Evolutionary conservation across 2,113 vertebrate genomes (phyloP), one percentile per base, ranked within the genome.

Genomic region (Silurus meridionalis): DNA sequence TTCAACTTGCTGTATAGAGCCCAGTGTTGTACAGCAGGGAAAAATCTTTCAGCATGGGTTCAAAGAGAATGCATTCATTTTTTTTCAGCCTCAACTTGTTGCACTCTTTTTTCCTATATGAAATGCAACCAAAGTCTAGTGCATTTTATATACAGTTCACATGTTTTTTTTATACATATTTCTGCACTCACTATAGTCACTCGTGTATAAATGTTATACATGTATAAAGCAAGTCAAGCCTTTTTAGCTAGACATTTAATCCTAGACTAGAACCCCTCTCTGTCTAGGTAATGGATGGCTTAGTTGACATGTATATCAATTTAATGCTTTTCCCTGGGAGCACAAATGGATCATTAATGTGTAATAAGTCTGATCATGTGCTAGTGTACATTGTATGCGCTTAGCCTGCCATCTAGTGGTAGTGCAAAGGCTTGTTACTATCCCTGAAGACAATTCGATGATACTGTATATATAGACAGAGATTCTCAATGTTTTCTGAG

Each of bases 351-450:
- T 75, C 67, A 52, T 83, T 79, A 87, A 84, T 80, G 63, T 61
- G 58, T 67, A 81, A 80, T 52, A 19, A 60, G 53, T 82, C 57
- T 58, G 3, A 80, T 80, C 50, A 19, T 58, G 74, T 23, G 3
- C 63, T 61, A 67, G 25, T 82, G 8, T 4, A 63, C 9, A 13
- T 72, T 53, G 53, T 6, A 15, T 86, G 88, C n/a, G 21, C 55
- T 28, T 25, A 77, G 71, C 61, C 48, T 88, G 88, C 94, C 91
- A 66, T 89, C 94, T 94, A 88, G 81, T 92, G 94, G 92, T 23
- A 0, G 3, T 61, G 77, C 55, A 67, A 53, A 85, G 8, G 21
- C 19, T 52, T 71, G 52, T 61, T 46, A 67, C 4, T 52, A 11
- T 71, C 5, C 19, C 6, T 17, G 50, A 79, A 79, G 19, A 50